Evolutionary conservation across 2,797 vertebrate species (phyloP), one percentile per base, ranked within the genome.

Genomic region (Gallinago solitaria): DNA sequence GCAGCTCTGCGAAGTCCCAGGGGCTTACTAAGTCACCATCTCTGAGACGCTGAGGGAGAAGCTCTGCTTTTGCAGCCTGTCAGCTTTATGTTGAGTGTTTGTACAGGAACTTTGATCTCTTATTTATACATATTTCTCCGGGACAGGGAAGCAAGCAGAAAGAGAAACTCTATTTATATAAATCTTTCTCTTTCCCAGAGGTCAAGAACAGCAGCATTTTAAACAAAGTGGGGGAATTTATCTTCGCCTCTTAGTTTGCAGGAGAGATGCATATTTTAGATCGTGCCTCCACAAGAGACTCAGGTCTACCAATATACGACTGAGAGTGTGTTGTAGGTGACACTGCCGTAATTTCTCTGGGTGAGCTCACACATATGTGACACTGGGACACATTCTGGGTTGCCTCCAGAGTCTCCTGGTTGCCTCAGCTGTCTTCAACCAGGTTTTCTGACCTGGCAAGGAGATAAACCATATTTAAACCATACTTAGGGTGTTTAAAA

Each of bases 51-150:
- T 65, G 65, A 94, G 77, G 82, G 92, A 96, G 94, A 56, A 70
- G 67, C 56, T 92, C 76, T 65, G 80, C 69, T 89, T 87, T 96
- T 96, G 79, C 91, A 91, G 82, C 50, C 91, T 97, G 97, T 93
- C 96, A 96, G 90, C 95, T 95, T 90, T 93, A 77, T 69, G 81
- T 28, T 89, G 64, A 93, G 85, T 96, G 81, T 96, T 97, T 96
- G 68, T 56, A 86, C 77, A 90, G 27, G 41, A 90, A 93, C 96
- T 97, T 97, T 97, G 96, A 97, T 97, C 92, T 97, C 93, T 97
- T 97, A 93, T 96, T 96, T 96, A 97, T 95, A 96, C 57, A 57
- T 92, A 87, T 96, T 96, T 97, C 92, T 96, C 41, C 87, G 95
- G 95, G 95, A 96, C 56, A 89, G 53, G 59, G 87, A 96, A 97